Conservation (phyloP, 1,140 invertebrate genomes). For the Heliconius melpomene region DNA sequence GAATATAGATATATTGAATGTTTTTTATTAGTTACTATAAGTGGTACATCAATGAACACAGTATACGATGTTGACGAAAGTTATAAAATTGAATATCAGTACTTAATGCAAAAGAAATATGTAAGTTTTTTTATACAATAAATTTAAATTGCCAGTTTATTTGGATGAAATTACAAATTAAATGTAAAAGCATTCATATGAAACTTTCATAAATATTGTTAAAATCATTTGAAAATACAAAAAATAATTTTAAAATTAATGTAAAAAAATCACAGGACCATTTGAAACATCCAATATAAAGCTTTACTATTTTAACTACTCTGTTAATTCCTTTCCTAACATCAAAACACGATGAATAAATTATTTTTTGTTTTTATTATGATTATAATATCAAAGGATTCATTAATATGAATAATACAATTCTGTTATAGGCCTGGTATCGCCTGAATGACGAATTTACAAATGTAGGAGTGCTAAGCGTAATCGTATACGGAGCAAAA, state of each 20-base stretch:
- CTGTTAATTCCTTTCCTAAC: too few species aligned
- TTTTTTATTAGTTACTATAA: conserved; percentile 94
- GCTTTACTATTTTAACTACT: too few species aligned
- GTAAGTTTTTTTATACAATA: conserved; percentile 75
- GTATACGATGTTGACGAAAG: conserved; percentile 91
- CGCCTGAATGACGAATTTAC: conserved; percentile 86
- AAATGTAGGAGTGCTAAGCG: conserved; percentile 91
- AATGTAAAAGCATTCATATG: background rate
- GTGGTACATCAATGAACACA: conserved; percentile 93
- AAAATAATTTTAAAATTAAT: too few species aligned
- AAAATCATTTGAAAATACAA: too few species aligned
- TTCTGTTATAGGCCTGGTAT: conserved; percentile 77
- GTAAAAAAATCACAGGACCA: too few species aligned
- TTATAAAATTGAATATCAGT: conserved; percentile 14
- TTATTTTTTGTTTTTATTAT: too few species aligned
- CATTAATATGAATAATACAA: too few species aligned
- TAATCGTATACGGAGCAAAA: conserved; percentile 93
- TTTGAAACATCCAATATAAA: too few species aligned
- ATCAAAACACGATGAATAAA: too few species aligned
- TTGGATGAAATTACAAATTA: background rate
- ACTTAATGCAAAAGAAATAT: conserved; percentile 83
- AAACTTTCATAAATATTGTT: too few species aligned
- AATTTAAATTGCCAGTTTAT: too few species aligned
- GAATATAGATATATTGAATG: conserved; percentile 86
- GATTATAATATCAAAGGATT: too few species aligned